Evolutionary conservation across 2,797 vertebrate genomes (phyloP).

Genomic region (Leptatherina wallacei): DNA sequence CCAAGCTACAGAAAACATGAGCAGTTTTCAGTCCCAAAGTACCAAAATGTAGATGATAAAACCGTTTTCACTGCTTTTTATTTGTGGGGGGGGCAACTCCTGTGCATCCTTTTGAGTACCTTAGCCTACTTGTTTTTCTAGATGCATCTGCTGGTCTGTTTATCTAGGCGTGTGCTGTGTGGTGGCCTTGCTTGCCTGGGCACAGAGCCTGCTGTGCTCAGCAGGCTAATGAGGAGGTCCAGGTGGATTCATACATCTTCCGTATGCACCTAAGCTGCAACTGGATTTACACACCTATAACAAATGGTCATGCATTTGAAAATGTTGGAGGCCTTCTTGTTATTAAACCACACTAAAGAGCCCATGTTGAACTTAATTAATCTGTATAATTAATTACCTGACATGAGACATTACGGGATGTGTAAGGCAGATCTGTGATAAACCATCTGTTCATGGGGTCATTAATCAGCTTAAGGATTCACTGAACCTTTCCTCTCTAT

Average conservation of each 20-base stretch:
- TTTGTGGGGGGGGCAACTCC: neutral
- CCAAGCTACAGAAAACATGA: slow-evolving; percentile 5
- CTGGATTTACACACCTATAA: slow-evolving; percentile 72
- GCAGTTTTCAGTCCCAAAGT: neutral
- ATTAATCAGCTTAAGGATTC: slow-evolving; percentile 80
- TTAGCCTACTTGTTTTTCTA: slow-evolving; percentile 65
- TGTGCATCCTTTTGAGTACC: slow-evolving; percentile 45
- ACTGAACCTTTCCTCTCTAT: slow-evolving; percentile 54
- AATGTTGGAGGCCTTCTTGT: slow-evolving; percentile 69
- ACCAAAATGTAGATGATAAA: neutral
- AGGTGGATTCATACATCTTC: slow-evolving; percentile 73
- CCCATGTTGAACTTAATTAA: slow-evolving; percentile 81
- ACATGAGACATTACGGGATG: slow-evolving; percentile 76
- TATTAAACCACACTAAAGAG: slow-evolving; percentile 74
- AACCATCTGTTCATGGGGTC: slow-evolving; percentile 79
- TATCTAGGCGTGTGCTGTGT: slow-evolving; percentile 41
- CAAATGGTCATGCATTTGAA: slow-evolving; percentile 66
- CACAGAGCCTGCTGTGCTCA: slow-evolving; percentile 52
- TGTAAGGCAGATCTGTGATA: slow-evolving; percentile 81
- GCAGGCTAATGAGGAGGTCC: slow-evolving; percentile 70
- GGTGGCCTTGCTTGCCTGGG: slow-evolving; percentile 61
- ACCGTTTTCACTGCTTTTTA: neutral
- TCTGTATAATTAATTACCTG: slow-evolving; percentile 82
- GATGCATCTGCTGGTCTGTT: slow-evolving; percentile 66
- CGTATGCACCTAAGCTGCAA: slow-evolving; percentile 55